Evolutionary conservation across 2,113 vertebrate genomes (phyloP).

Genomic region (Bolborhynchus lineola): DNA sequence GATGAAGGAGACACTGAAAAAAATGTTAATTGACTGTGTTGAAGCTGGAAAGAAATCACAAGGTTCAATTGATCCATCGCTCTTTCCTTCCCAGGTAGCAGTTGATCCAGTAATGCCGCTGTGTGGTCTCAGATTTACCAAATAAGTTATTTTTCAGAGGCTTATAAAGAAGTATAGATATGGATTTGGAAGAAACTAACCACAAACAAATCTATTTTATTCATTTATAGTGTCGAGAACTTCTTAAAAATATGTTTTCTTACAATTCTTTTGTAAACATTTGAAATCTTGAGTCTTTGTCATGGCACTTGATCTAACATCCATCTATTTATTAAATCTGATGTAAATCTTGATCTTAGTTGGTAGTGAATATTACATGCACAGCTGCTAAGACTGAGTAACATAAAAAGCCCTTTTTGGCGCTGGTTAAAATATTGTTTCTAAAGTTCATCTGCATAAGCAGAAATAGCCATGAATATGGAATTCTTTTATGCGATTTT

Average conservation of each 20-base stretch:
- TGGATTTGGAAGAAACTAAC: background rate
- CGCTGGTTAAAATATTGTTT: background rate
- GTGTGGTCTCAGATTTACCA: background rate
- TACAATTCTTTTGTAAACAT: background rate
- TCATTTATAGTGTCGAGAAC: background rate
- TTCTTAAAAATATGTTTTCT: background rate
- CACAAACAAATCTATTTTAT: background rate
- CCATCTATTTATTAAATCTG: background rate
- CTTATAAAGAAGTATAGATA: background rate
- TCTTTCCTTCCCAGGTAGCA: slow-evolving; percentile 91
- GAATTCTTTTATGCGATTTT: background rate
- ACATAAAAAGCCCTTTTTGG: background rate
- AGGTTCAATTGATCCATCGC: slow-evolving; percentile 83
- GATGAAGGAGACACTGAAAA: slow-evolving; percentile 93
- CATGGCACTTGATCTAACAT: background rate
- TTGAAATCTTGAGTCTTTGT: background rate
- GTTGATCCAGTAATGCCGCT: background rate
- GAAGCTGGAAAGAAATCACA: slow-evolving; percentile 79
- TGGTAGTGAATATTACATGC: background rate
- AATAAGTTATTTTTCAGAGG: background rate
- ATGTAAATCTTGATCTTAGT: background rate
- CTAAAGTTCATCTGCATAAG: background rate
- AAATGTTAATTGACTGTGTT: slow-evolving; percentile 87
- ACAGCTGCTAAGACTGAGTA: background rate
- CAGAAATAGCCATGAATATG: background rate